Evolutionary conservation across 2,113 vertebrate genomes (phyloP).

Genomic region (Desmodus rotundus): DNA sequence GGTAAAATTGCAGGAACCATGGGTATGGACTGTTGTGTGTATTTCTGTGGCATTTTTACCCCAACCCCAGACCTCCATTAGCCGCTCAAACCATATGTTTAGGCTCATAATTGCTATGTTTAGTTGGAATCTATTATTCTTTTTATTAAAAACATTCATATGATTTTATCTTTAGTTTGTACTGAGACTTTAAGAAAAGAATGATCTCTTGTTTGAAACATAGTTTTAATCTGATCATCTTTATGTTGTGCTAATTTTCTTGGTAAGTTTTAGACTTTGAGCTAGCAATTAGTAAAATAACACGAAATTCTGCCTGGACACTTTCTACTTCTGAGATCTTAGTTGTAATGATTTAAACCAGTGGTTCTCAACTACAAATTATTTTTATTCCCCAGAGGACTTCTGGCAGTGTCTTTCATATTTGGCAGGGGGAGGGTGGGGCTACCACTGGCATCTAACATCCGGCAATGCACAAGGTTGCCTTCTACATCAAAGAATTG

Average conservation of each 20-base stretch:
- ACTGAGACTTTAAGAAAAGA: not conserved
- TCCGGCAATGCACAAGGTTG: not conserved
- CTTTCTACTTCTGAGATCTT: not conserved
- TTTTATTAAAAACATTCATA: not conserved
- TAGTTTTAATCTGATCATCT: not conserved
- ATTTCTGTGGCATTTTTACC: not conserved
- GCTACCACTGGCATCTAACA: not conserved
- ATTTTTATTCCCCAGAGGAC: not conserved
- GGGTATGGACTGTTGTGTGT: not conserved
- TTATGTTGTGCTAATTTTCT: not conserved
- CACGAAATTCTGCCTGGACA: not conserved
- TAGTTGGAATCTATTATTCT: conserved; percentile 7
- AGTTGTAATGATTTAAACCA: not conserved
- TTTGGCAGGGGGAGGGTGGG: not conserved
- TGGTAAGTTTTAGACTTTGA: not conserved
- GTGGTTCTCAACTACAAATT: not conserved
- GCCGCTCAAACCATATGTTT: not conserved
- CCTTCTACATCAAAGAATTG: not conserved
- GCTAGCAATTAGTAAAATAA: not conserved
- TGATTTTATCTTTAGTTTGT: not conserved
- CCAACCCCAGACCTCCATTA: not conserved
- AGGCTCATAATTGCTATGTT: not conserved
- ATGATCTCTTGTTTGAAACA: not conserved
- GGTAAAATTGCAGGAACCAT: conserved; percentile 40
- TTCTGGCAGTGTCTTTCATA: not conserved